Evolutionary conservation across 2,888 invertebrate species (phyloP).

Genomic region (Gastrophysa polygoni): DNA sequence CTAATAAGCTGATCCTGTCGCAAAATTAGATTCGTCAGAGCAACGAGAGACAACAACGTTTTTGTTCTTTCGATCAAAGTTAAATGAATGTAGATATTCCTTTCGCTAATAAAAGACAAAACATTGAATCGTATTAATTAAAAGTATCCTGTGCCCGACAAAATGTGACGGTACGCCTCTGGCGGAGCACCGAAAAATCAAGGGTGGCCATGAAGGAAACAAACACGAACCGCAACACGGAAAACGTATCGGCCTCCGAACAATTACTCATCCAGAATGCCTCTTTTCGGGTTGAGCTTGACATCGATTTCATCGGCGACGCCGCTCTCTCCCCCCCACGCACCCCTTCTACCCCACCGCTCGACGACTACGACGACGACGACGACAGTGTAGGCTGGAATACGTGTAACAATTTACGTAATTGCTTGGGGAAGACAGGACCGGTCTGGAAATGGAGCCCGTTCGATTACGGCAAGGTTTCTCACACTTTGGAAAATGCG

Average conservation of each 20-base stretch:
- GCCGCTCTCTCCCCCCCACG: not conserved
- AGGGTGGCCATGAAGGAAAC: slow-evolving; percentile 7
- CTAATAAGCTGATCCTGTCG: too few relatives aligned
- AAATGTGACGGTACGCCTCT: not conserved
- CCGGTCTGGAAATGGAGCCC: slow-evolving; percentile 3
- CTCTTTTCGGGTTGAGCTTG: slow-evolving; percentile 31
- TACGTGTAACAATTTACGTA: slow-evolving; percentile 42
- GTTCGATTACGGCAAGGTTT: too few relatives aligned
- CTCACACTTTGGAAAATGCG: not conserved
- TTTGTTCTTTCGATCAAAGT: too few relatives aligned
- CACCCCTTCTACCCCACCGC: not conserved
- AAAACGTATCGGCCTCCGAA: slow-evolving; percentile 32
- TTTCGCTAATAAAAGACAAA: too few relatives aligned
- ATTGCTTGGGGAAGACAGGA: slow-evolving; percentile 37
- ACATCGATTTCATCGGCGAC: slow-evolving; percentile 39
- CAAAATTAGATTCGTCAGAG: too few relatives aligned
- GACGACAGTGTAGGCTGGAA: slow-evolving; percentile 19
- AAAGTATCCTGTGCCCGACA: too few relatives aligned
- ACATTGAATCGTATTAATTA: too few relatives aligned
- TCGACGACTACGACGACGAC: not conserved
- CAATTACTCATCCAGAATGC: slow-evolving; percentile 35
- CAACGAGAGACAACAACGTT: too few relatives aligned
- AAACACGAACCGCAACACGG: slow-evolving; percentile 20
- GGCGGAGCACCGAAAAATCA: slow-evolving; percentile 5
- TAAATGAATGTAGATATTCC: too few relatives aligned